Evolutionary conservation across 2,113 vertebrate species (phyloP).

Genomic region (Platysteira castanea): DNA sequence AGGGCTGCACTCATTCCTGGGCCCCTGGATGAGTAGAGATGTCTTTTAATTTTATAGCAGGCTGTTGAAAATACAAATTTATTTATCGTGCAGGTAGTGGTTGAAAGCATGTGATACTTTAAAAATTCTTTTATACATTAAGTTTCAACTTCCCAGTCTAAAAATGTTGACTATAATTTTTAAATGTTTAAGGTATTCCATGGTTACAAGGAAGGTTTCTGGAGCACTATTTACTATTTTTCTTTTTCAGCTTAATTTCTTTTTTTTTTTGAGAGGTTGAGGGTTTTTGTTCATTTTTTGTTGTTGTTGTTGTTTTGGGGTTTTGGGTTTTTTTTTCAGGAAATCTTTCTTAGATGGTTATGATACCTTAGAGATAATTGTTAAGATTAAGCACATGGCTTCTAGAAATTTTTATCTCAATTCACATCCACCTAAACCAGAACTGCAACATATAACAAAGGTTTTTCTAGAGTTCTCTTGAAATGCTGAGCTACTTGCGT

Average conservation of each 20-base stretch:
- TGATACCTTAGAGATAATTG: not conserved
- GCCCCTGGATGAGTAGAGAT: not conserved
- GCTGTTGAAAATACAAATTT: not conserved
- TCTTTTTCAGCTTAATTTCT: not conserved
- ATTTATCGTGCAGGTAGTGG: not conserved
- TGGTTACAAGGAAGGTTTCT: not conserved
- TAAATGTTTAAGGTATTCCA: not conserved
- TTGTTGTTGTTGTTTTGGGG: not conserved
- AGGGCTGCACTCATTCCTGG: not conserved
- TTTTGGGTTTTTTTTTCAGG: not conserved
- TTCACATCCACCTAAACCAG: not conserved
- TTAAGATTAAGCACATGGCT: not conserved
- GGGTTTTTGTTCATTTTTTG: rapidly evolving
- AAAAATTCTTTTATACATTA: not conserved
- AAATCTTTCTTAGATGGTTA: not conserved
- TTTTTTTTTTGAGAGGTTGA: not conserved
- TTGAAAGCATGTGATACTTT: not conserved
- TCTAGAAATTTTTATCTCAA: not conserved
- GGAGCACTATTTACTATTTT: not conserved
- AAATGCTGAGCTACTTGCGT: not conserved
- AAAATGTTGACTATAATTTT: not conserved
- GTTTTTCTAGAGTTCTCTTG: not conserved
- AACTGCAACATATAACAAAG: not conserved
- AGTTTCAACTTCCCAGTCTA: not conserved
- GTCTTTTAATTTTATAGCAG: not conserved